Evolutionary conservation across 1,140 invertebrate species (phyloP).

Genomic region (Pseudomyrmex sp.): DNA sequence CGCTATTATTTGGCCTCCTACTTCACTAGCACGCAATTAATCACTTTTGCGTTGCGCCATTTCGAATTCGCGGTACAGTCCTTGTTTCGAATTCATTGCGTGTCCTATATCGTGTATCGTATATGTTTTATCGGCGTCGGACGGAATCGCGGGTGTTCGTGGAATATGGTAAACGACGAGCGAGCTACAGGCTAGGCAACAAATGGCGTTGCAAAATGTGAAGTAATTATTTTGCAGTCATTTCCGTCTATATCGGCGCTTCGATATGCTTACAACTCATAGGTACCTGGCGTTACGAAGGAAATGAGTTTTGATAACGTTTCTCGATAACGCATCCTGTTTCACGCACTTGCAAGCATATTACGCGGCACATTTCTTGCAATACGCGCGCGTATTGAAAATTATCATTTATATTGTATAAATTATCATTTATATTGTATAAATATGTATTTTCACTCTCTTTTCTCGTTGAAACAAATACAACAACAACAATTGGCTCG

Average conservation of each 20-base stretch:
- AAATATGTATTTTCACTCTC: not conserved
- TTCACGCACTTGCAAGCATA: slow-evolving; percentile 36
- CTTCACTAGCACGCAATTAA: slow-evolving; percentile 53
- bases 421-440: not conserved
- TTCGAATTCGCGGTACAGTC: slow-evolving; percentile 47
- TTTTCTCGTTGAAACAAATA: too few relatives aligned
- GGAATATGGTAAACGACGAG: slow-evolving; percentile 48
- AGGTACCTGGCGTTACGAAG: slow-evolving; percentile 39
- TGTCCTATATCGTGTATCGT: slow-evolving; percentile 19
- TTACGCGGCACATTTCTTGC: slow-evolving; percentile 56
- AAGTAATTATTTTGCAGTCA: slow-evolving; percentile 52
- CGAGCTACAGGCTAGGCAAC: not conserved
- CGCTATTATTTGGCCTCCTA: slow-evolving; percentile 36
- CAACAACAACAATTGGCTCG: too few relatives aligned
- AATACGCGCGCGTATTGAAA: not conserved
- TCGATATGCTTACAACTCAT: slow-evolving; percentile 9
- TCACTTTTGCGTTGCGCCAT: slow-evolving; percentile 43
- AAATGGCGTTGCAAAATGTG: slow-evolving; percentile 29
- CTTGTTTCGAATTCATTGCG: slow-evolving; percentile 45
- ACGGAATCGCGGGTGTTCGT: slow-evolving; percentile 35
- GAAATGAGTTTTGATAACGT: slow-evolving; percentile 52
- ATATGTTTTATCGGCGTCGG: slow-evolving; percentile 25
- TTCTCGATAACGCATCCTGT: slow-evolving; percentile 53
- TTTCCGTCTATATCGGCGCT: slow-evolving; percentile 40
- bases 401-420: slow-evolving; percentile 18